phyloP scores from a whole-genome alignment of 2,113 vertebrate species.

The Salvelinus alpinus region DNA sequence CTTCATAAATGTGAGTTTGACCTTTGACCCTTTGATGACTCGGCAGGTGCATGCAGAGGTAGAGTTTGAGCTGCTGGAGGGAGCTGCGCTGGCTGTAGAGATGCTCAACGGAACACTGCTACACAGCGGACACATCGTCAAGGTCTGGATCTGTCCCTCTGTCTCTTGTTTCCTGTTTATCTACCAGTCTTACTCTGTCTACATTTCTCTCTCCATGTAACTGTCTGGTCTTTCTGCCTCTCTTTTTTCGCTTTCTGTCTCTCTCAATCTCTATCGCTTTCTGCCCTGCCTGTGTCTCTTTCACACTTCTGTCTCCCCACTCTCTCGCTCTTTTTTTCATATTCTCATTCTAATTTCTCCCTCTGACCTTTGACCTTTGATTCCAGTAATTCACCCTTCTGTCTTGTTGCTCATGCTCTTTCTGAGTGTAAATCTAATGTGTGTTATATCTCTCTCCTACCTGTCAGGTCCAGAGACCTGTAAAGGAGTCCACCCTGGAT shows the following conservation, averaged over 20 bases:
- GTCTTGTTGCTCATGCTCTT: neutral
- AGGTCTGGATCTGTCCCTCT: conserved; percentile 39
- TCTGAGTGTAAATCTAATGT: neutral
- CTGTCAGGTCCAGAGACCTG: conserved; percentile 80
- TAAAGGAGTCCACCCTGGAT: conserved; percentile 77
- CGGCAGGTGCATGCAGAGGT: conserved; percentile 81
- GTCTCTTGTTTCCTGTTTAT: neutral
- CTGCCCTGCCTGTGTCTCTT: no score
- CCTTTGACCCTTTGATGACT: conserved; percentile 7
- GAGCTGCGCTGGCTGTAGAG: conserved; percentile 80
- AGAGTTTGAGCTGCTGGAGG: conserved; percentile 82
- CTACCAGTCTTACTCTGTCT: neutral
- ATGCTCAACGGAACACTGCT: conserved; percentile 65
- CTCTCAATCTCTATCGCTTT: no score
- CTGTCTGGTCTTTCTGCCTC: neutral
- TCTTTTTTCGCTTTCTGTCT: neutral
- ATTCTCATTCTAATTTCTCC: neutral
- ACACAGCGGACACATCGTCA: conserved; percentile 55
- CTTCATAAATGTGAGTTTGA: neutral
- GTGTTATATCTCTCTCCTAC: neutral
- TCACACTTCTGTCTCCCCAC: neutral
- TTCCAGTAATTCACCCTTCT: neutral
- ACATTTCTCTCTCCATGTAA: neutral
- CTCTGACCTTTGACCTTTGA: neutral
- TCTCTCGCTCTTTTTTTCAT: neutral